Base-by-base conservation (phyloP, 2,797 vertebrate species). In the Pangasius macronema region DNA sequence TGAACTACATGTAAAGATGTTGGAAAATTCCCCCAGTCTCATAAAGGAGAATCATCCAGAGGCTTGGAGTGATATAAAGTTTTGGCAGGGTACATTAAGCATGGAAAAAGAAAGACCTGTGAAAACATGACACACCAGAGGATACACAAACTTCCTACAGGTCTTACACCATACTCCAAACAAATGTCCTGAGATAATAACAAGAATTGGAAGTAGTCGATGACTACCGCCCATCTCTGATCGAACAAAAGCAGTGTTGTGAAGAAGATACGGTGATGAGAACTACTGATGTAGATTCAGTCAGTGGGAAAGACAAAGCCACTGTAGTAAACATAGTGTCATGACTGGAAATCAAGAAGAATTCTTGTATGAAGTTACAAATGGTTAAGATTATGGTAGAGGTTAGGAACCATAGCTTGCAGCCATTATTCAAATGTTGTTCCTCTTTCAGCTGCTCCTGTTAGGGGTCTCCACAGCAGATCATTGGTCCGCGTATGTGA, bases 1-100 rank as follows among this genome's bases (percentile, higher is more conserved):
- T 92, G 88, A 87, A 86, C 89, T 85, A 88, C 86, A 91, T 87
- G 86, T 88, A 87, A 87, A 89, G 91, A 93, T 89, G 88, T 67
- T 86, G 87, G 83, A 91, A 89, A 92, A 77, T 81, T 87, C 87
- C 87, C 88, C 61, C 57, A 81, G 27, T 53, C 77, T 88, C 86
- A 84, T 80, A 85, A 87, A 89, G 77, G 39, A 85, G 63, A 87
- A 76, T 87, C 83, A 86, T 84, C 80, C 85, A 86, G 61, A 86
- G 86, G 49, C 53, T 82, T 81, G 53, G 7, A 72, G 70, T 77
- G 68, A 87, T 87, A 84, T 82, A 87, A 77, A 83, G 81, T 49
- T 87, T 87, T 87, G 90, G 70, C 90, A 91, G 68, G 75, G 49
- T 67, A 87, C 85, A 90, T 88, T 89, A 91, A 88, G 46, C 75